Evolutionary conservation across 2,888 invertebrate genomes (phyloP), one percentile per base, ranked within the genome.

Genomic region (Drosophila lacicola): DNA sequence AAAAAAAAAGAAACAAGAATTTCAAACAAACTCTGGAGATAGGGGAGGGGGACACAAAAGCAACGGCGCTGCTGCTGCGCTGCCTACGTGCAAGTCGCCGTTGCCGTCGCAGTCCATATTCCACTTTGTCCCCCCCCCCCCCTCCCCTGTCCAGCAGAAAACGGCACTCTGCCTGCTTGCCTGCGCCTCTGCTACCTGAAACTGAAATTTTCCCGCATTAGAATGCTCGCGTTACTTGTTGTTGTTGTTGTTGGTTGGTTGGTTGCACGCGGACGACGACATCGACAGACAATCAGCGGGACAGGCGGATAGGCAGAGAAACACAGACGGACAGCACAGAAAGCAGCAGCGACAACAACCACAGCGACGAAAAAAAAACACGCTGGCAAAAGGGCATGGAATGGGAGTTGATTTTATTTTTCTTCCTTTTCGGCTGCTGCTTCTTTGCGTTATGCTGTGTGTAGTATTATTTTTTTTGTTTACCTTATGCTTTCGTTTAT

Each of bases 401-500:
- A 70, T 79, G 80, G 80, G 68, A 81, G 81, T 74, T 74, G 82
- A 71, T 71, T 81, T 81, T 81, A 74, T 81, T 87, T 81, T 67
- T 70, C 62, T 72, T 84, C 78, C 83, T 82, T 82, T 70, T 68
- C 33, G 74, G 69, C 58, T 74, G 68, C 66, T 85, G 79, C 70
- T 81, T 62, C 76, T 55, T 65, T 8, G 45, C 60, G 44, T 56
- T 62, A 39, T 61, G 66, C 46, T 64, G 50, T 49, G 55, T 72
- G 50, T 66, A 37, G 55, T 74, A 69, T 75, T 71, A 64, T 73
- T 70, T 71, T 66, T 83, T 88, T 88, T 83, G 88, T 83, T 83
- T 83, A 88, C 88, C 86, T 83, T 83, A 83, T 83, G 83, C 83
- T 83, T 88, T 83, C 83, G 87, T 83, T 83, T 83, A 83, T 83